Percentiles rank a stretch among this genome's conserved stretches.
These are phyloP conservation scores for Burhinus bistriatus DNA, from an alignment of 2,113 vertebrate genomes.

Conservation along the genomic window DNA sequence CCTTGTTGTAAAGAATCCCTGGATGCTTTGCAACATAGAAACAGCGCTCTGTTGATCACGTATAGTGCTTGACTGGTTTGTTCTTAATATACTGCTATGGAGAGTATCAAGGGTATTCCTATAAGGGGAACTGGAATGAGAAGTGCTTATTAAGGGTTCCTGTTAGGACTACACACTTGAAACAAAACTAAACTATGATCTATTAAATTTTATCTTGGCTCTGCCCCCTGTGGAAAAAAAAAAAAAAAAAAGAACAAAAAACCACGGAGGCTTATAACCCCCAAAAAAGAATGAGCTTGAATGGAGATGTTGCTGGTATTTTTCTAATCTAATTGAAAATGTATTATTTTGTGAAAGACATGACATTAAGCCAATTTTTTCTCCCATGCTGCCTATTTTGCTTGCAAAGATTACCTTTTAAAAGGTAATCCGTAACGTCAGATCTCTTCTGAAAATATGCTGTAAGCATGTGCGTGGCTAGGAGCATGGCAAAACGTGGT, in stretches of 20 bases:
- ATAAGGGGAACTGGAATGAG: neutral
- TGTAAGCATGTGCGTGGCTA: neutral
- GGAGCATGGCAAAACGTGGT: rapidly evolving
- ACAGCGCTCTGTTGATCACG: neutral
- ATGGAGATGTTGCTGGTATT: neutral
- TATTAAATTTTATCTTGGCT: neutral
- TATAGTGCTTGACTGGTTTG: neutral
- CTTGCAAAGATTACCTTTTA: neutral
- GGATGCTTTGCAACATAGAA: neutral
- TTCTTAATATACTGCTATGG: neutral
- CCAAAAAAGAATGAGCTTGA: neutral
- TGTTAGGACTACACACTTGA: neutral
- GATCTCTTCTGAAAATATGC: neutral
- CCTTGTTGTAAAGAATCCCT: neutral
- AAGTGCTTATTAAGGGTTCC: neutral
- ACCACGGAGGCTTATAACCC: neutral
- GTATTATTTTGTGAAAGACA: neutral
- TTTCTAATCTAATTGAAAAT: neutral
- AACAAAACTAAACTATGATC: neutral
- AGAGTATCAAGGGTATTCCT: neutral
- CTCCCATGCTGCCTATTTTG: neutral
- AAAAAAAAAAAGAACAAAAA: neutral
- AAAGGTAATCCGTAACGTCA: neutral
- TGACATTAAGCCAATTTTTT: neutral
- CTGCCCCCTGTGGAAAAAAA: neutral